Evolutionary conservation across 2,797 vertebrate species (phyloP), one percentile per base, ranked within the genome.

Genomic region (Aeoliscus strigatus): DNA sequence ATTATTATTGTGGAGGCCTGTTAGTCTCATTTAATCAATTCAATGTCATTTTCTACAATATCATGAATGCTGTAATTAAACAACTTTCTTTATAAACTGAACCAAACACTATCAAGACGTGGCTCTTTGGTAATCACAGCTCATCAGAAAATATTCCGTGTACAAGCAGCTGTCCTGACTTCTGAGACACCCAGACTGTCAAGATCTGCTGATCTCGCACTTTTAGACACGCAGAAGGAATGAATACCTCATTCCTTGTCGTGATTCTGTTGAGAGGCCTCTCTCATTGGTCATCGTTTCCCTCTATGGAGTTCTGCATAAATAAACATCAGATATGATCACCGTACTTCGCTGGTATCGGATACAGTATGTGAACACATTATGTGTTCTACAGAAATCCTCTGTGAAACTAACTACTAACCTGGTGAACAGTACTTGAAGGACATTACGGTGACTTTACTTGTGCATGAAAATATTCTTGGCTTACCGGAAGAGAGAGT

Each of bases 291-390:
- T 8, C 31, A 39, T 75, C 51, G 71, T 64, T 61, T 71, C 29
- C 38, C 48, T 57, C 49, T 28, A 12, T 11, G 28, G 45, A 50
- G n/a, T 34, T 53, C 27, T 41, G 43, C 28, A 53, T 52, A 25
- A 50, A 38, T 29, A 62, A 60, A 57, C 52, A 63, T 45, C 50
- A 73, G 67, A 59, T 37, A 49, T 40, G 18, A 66, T 77, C 49
- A 68, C 56, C 14, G 3, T 43, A 49, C 16, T 57, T 59, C 57
- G 14, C 38, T 44, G 27, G 23, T 23, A 39, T 48, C 26, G 16
- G 4, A 27, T 23, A 8, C n/a, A 21, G 53, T 39, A 16, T 28
- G 13, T 40, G n/a, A 60, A 51, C 47, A 27, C 27, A 43, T 66
- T 68, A 4, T 26, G 25, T 49, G 46, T 39, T 40, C 30, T 24